These are phyloP conservation scores for Clunio marinus DNA, from an alignment of 2,888 invertebrate genomes.

Conservation along the genomic window DNA sequence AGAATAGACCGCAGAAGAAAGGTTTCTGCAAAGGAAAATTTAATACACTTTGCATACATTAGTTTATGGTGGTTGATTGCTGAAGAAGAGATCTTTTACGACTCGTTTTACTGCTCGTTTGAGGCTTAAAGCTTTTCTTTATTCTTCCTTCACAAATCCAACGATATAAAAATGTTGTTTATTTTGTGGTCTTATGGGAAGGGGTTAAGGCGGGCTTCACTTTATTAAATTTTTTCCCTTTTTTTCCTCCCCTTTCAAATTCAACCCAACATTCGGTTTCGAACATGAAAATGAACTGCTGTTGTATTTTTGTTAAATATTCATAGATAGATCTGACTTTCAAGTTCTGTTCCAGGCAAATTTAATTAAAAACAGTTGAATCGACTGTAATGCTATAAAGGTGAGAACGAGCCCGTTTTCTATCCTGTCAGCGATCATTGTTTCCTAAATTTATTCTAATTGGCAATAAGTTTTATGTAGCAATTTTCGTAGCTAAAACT, in stretches of 20 bases:
- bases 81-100: slow-evolving; percentile 7
- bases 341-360: background rate
- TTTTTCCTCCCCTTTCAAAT: background rate
- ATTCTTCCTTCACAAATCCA: background rate
- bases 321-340: too few species aligned
- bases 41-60: slow-evolving; percentile 9
- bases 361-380: background rate
- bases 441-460: background rate
- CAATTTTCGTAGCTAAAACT: too few species aligned
- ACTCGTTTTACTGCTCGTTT: slow-evolving; percentile 30
- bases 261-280: too few species aligned
- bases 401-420: background rate
- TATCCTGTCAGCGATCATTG: background rate
- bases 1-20: too few species aligned
- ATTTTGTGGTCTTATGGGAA: slow-evolving; percentile 13
- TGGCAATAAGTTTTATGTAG: background rate
- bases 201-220: background rate
- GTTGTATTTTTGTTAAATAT: too few species aligned
- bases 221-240: background rate
- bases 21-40: too few species aligned
- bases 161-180: slow-evolving; percentile 7
- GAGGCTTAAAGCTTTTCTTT: slow-evolving; percentile 2
- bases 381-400: background rate
- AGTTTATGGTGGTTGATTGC: background rate
- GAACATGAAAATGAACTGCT: background rate